Percentiles rank a stretch among this genome's conserved stretches.
Conservation (phyloP, 2,888 invertebrate genomes). For the Tinea semifulvella region DNA sequence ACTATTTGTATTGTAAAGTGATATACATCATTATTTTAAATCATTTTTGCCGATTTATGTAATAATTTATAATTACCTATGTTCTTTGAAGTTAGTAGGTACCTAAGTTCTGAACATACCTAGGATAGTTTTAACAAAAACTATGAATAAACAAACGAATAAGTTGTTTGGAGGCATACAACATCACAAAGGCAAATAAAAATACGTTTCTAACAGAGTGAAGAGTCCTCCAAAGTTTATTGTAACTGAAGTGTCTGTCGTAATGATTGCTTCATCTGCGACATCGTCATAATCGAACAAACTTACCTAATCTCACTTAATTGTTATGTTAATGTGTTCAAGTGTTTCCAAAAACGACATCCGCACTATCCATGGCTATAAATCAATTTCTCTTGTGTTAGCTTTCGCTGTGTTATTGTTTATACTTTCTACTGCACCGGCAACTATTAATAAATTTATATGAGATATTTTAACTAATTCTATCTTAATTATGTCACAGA, state of each 20-base stretch:
- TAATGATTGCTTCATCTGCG: conserved; percentile 3
- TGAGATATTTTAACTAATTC: conserved; percentile 11
- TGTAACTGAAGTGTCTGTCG: neutral
- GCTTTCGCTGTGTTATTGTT: conserved; percentile 64
- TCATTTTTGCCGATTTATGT: too few species aligned
- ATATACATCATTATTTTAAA: too few species aligned
- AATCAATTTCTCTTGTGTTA: conserved; percentile 60
- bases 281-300: neutral
- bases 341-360: conserved; percentile 58
- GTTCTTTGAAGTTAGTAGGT: too few species aligned
- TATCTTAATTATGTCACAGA: conserved; percentile 11
- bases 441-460: conserved; percentile 7
- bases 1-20: too few species aligned
- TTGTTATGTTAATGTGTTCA: conserved; percentile 58
- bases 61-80: too few species aligned
- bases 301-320: conserved; percentile 52
- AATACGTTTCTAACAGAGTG: neutral
- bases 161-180: too few species aligned
- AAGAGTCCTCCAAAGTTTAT: neutral
- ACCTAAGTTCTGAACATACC: too few species aligned
- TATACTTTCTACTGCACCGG: conserved; percentile 57
- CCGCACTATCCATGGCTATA: conserved; percentile 38
- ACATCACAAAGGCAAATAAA: neutral
- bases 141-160: too few species aligned
- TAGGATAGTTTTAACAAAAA: too few species aligned